Evolutionary conservation across 2,888 invertebrate species (phyloP), one percentile per base, ranked within the genome.

Genomic region (Chrysotoxum bicinctum): DNA sequence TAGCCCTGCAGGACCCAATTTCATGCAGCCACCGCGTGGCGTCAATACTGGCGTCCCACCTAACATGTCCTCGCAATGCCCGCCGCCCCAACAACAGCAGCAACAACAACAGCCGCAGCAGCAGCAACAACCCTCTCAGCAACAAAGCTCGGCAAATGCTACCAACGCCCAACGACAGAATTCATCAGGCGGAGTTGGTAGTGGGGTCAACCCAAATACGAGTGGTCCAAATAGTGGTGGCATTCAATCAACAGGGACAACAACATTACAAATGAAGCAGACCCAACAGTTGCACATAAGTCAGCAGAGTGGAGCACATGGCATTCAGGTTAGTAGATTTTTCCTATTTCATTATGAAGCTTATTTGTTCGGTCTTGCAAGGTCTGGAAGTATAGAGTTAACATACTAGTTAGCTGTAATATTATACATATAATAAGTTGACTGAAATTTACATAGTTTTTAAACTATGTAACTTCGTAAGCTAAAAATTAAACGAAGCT

Each of bases 261-360:
- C 94, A 37, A 94, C 94, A 45, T 92, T 97, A 87, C 97, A 97
- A 92, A 96, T 97, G 93, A 96, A 96, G 90, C 97, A 97, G 91
- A 96, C 96, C 74, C 97, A 97, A 91, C 97, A 97, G 91, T 92
- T 97, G 91, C 97, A 97, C 91, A 96, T 98, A 88, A 94, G 94
- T 88, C 97, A 97, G 90, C 96, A 96, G 77, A 95, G 94, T 85
- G 93, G 96, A 62, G 94, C 94, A 68, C 96, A 96, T 90, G 95
- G 95, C 89, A 95, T 97, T 88, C 97, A 97, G 94, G 97, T 97
- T 90, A 93, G 94, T 92, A n/a, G 5, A 83, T 14, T 62, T 40
- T 9, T 43, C 19, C 56, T 79, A 45, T 62, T 66, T 9, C 58
- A 9, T 58, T 58, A 35, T 35, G 26, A 58, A 35, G 0, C 14